Evolutionary conservation across 2,113 vertebrate genomes (phyloP), one percentile per base, ranked within the genome.

Genomic region (Clupea harengus): DNA sequence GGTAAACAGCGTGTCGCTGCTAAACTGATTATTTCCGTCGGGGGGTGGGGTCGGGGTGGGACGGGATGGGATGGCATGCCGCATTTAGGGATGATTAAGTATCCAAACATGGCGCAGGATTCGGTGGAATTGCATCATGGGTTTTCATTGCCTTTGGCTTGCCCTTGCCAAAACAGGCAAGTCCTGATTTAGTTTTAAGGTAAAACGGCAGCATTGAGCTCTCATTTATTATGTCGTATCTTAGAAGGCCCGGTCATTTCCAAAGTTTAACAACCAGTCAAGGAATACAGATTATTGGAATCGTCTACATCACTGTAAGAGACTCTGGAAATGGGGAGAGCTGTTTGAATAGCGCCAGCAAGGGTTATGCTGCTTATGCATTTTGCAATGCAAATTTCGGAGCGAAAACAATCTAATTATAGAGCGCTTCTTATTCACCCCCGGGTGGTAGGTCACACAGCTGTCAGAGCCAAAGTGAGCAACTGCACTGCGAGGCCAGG

Each of bases 1-100:
- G 89, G 92, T 92, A 93, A 94, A 93, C 93, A 93, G 92, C 91
- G 92, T 93, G 94, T 94, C 92, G 92, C 92, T 92, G 91, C 90
- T 94, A 93, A 95, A 94, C 92, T 93, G 92, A 93, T 95, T 94
- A 94, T 86, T 78, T 78, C 32, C 72, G 39, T 78, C 28, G 25
- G 72, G 72, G 9, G 72, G 81, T 28, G 85, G 84, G 88, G 52
- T 28, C 11, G 46, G 83, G 84, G 83, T 67, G 45, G 67, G 85
- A 85, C 11, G 46, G 83, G 84, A 80, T 67, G 45, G 67, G 85
- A 85, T 84, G 86, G 90, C 20, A 45, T 52, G 28, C 72, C 13
- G 13, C 72, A 32, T 78, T 78, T 78, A 91, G 89, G 83, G 72
- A 86, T 89, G 85, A 75, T 90, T 89, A 90, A 92, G 81, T 67